Conservation (phyloP, 2,113 vertebrate species). For the Nycticryphes semicollaris region DNA sequence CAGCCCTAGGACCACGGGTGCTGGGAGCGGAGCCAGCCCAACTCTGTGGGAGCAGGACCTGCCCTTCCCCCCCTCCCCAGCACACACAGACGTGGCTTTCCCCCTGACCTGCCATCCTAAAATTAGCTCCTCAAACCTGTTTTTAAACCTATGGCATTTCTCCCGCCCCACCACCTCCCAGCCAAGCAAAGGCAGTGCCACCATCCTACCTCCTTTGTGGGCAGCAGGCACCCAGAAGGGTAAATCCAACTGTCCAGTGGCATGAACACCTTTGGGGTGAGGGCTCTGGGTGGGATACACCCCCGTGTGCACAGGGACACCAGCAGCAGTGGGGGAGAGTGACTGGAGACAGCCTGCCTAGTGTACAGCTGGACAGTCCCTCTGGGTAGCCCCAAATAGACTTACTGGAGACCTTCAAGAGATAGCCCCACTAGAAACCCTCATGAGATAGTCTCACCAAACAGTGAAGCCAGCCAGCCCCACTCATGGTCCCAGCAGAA, state of each 20-base stretch:
- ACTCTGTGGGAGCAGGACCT: background rate
- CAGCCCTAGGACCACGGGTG: accelerated
- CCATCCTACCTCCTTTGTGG: background rate
- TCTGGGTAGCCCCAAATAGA: background rate
- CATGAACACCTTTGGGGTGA: background rate
- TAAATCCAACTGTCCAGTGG: background rate
- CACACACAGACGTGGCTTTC: background rate
- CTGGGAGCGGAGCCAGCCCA: background rate
- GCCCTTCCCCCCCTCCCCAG: background rate
- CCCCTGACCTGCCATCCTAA: background rate
- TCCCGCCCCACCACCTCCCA: background rate
- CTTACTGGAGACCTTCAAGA: background rate
- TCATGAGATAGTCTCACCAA: background rate
- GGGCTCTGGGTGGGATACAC: background rate
- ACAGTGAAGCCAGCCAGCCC: background rate
- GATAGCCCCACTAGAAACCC: background rate
- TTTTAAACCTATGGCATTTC: background rate
- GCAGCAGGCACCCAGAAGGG: background rate
- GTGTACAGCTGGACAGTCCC: background rate
- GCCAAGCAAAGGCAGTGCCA: background rate
- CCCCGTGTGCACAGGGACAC: accelerated
- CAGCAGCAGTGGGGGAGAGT: background rate
- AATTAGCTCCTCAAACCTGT: slow-evolving; percentile 1
- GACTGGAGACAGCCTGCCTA: background rate
- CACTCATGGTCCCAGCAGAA: background rate